Percentiles rank a stretch among this genome's conserved stretches.
phyloP scores from a whole-genome alignment of 2,113 vertebrate species.

The Pterophyllum scalare region DNA sequence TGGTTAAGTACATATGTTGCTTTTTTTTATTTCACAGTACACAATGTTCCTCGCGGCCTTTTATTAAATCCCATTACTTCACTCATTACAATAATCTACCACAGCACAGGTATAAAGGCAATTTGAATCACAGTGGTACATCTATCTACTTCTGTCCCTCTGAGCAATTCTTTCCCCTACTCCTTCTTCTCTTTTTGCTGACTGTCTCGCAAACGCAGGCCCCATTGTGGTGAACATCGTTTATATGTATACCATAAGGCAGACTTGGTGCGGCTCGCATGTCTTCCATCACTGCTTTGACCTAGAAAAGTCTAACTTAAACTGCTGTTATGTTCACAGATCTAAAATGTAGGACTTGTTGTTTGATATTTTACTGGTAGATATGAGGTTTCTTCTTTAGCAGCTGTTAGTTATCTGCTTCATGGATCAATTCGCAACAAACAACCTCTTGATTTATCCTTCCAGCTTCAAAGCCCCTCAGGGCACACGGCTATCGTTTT shows the following conservation, averaged over 20 bases:
- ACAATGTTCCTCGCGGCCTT: not conserved
- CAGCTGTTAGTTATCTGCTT: constrained; percentile 31
- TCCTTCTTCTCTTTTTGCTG: constrained; percentile 69
- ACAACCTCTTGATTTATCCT: constrained; percentile 38
- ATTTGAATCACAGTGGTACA: constrained; percentile 76
- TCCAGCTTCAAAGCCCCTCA: constrained; percentile 55
- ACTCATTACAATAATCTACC: constrained; percentile 12
- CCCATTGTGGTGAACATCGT: constrained; percentile 80
- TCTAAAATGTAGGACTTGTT: constrained; percentile 39
- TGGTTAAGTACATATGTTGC: not conserved
- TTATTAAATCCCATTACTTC: not conserved
- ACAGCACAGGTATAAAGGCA: constrained; percentile 70
- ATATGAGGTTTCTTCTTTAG: constrained; percentile 14
- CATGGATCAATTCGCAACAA: constrained; percentile 40
- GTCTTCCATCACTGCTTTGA: constrained; percentile 69
- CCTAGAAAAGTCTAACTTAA: constrained; percentile 41
- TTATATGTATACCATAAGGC: constrained; percentile 75
- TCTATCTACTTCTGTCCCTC: constrained; percentile 67
- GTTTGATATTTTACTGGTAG: constrained; percentile 5
- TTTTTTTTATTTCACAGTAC: not conserved
- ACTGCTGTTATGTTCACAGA: constrained; percentile 52
- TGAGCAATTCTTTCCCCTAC: constrained; percentile 63
- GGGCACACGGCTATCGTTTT: constrained; percentile 10
- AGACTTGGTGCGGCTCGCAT: constrained; percentile 58
- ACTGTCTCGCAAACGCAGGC: constrained; percentile 72